Percentiles rank a stretch among this genome's conserved stretches.
phyloP scores from a whole-genome alignment of 2,113 vertebrate species.

The Notarius lentiginosus region DNA sequence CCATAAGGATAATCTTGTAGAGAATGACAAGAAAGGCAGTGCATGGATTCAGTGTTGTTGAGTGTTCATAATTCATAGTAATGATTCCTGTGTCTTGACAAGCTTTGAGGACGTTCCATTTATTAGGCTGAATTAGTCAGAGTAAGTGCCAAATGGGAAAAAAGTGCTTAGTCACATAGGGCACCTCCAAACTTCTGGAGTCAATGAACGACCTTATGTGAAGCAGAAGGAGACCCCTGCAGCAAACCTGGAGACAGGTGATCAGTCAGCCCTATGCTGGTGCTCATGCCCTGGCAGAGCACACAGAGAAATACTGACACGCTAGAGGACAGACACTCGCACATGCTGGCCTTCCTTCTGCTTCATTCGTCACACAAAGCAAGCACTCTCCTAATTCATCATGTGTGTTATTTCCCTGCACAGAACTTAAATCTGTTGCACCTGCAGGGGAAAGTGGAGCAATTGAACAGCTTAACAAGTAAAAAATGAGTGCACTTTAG shows the following conservation, averaged over 20 bases:
- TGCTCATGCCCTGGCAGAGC: conserved; percentile 62
- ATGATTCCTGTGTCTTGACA: conserved; percentile 47
- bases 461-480: conserved; percentile 47
- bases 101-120: conserved; percentile 52
- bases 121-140: conserved; percentile 51
- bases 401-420: conserved; percentile 61
- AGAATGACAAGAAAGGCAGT: conserved; percentile 23
- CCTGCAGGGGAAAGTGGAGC: conserved; percentile 40
- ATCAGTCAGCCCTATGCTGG: conserved; percentile 68
- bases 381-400: conserved; percentile 52
- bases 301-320: conserved; percentile 55
- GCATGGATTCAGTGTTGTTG: conserved; percentile 23
- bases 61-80: conserved; percentile 47
- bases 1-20: conserved; percentile 18
- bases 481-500: conserved; percentile 45
- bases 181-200: conserved; percentile 67
- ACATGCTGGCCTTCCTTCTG: conserved; percentile 51
- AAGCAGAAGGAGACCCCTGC: conserved; percentile 63
- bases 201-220: conserved; percentile 72
- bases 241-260: conserved; percentile 66
- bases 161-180: conserved; percentile 72
- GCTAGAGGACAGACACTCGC: conserved; percentile 55
- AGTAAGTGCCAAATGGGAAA: conserved; percentile 44
- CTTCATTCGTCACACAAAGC: conserved; percentile 52
- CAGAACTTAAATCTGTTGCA: conserved; percentile 50